These are phyloP conservation scores for Trachymyrmex cornetzi DNA, from an alignment of 1,140 invertebrate genomes.

Conservation along the genomic window DNA sequence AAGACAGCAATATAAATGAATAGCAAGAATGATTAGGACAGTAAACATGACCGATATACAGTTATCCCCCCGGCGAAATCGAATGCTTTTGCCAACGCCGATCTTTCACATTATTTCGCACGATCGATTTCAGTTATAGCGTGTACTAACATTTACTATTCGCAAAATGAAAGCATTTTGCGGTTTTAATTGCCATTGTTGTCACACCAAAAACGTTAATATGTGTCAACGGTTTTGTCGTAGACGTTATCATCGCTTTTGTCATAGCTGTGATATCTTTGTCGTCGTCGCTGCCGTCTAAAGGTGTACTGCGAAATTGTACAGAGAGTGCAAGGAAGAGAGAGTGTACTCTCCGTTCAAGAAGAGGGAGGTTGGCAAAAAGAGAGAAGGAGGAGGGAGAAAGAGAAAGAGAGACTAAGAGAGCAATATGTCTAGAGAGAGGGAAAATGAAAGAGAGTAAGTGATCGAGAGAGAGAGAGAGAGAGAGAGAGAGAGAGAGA, in stretches of 20 bases:
- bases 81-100: too few species aligned
- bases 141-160: conserved; percentile 83
- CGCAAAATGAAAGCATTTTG: conserved; percentile 87
- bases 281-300: not conserved
- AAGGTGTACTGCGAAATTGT: conserved; percentile 41
- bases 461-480: conserved; percentile 54
- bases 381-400: not conserved
- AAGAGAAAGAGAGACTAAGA: conserved; percentile 13
- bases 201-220: not conserved
- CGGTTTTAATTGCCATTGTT: conserved; percentile 82
- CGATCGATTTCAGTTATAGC: conserved; percentile 70
- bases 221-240: conserved; percentile 20
- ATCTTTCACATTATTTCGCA: not conserved
- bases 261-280: not conserved
- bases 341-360: conserved; percentile 38
- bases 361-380: conserved; percentile 32
- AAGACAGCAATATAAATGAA: too few species aligned
- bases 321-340: conserved; percentile 9
- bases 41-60: too few species aligned
- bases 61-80: too few species aligned
- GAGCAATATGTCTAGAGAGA: conserved; percentile 38
- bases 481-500: conserved; percentile 62
- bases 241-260: conserved; percentile 21
- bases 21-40: too few species aligned
- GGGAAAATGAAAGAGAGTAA: conserved; percentile 43